A percentile compares a stretch with the other conserved stretches of the same genome.
These are phyloP conservation scores for Corvus cornix DNA, from an alignment of 2,113 vertebrate genomes.

Conservation along the genomic window DNA sequence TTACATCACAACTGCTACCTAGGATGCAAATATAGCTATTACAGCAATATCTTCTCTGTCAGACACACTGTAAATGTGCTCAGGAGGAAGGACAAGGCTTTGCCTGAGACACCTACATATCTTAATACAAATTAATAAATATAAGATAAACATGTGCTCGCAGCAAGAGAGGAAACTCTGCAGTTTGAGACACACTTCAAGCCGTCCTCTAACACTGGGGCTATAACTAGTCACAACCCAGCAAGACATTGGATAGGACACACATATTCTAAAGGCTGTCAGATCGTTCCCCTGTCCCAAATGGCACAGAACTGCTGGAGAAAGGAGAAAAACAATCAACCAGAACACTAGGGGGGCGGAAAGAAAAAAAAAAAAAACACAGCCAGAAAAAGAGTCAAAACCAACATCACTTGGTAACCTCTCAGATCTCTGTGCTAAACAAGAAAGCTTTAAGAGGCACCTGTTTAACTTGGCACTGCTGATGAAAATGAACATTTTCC, in stretches of 20 bases:
- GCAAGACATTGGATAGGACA: fast-evolving
- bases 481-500: background rate
- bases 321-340: background rate
- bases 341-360: background rate
- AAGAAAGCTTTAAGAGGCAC: background rate
- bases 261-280: background rate
- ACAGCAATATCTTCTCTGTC: background rate
- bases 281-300: background rate
- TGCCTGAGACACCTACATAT: background rate
- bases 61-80: background rate
- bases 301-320: background rate
- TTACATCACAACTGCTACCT: background rate
- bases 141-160: background rate
- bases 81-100: background rate
- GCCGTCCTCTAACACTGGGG: background rate
- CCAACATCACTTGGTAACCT: background rate
- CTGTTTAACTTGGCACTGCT: background rate
- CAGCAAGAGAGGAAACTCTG: background rate
- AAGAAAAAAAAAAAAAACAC: background rate
- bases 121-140: background rate
- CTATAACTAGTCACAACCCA: background rate
- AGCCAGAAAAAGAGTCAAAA: background rate
- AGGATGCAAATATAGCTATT: background rate
- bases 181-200: background rate
- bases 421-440: background rate